Evolutionary conservation across 37 sponge, comb jelly and placozoan genomes (phyloP).

Genomic region (Ianthella basta): DNA sequence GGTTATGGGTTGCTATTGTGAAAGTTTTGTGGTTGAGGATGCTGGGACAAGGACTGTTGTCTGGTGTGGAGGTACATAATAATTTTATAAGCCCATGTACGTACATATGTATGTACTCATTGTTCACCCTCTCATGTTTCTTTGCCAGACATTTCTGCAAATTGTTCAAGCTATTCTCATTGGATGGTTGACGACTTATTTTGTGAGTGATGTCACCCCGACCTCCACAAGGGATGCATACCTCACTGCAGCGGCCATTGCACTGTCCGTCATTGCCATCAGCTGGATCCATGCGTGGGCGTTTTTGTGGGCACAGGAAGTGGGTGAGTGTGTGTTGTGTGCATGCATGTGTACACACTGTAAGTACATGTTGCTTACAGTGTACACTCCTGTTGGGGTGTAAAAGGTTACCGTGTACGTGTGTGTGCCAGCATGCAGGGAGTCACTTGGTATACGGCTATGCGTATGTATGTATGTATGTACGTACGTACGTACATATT

Average conservation of each 20-base stretch:
- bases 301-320: conserved; percentile 51
- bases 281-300: conserved; percentile 35
- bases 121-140: background rate
- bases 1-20: conserved; percentile 48
- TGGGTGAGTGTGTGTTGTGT: conserved; percentile 13
- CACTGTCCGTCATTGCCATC: background rate
- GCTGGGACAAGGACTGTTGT: conserved; percentile 28
- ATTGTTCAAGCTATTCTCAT: conserved; percentile 52
- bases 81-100: background rate
- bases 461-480: no score
- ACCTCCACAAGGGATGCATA: conserved; percentile 60
- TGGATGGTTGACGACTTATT: conserved; percentile 59
- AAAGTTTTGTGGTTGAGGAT: conserved; percentile 52
- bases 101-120: background rate
- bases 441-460: no score
- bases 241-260: conserved; percentile 53
- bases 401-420: no score
- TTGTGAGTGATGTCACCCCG: conserved; percentile 43
- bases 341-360: background rate
- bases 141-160: conserved; percentile 37
- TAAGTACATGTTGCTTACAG: background rate
- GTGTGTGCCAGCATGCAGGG: no score
- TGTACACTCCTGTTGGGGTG: no score
- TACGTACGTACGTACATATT: no score
- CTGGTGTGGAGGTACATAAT: conserved; percentile 35